Evolutionary conservation across 2,888 invertebrate species (phyloP).

Genomic region (Phengaris arion): DNA sequence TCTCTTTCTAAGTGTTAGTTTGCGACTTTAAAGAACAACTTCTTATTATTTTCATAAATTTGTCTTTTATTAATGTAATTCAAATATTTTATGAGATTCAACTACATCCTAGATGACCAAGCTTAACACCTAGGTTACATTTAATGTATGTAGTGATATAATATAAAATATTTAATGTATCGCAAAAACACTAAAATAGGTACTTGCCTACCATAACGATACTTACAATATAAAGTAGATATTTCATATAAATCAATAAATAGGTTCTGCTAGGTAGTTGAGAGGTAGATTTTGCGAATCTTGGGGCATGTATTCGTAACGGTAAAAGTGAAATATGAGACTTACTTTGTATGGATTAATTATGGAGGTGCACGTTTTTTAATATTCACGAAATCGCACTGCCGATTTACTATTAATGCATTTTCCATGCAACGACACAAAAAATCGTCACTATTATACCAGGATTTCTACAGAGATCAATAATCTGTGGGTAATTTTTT

Average conservation of each 20-base stretch:
- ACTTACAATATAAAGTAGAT: too few species aligned
- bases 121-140: too few species aligned
- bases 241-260: neutral
- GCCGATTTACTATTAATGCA: neutral
- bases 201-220: too few species aligned
- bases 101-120: too few species aligned
- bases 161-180: too few species aligned
- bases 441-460: neutral
- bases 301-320: neutral
- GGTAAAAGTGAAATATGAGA: slow-evolving; percentile 2
- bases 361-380: neutral
- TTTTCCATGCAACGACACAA: neutral
- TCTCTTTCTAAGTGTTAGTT: too few species aligned
- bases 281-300: neutral
- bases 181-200: too few species aligned
- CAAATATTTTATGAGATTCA: too few species aligned
- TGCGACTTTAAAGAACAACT: too few species aligned
- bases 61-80: too few species aligned
- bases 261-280: neutral
- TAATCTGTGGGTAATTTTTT: neutral
- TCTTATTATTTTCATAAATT: too few species aligned
- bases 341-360: neutral
- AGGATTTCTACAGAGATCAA: neutral
- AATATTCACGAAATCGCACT: neutral
- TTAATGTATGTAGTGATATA: too few species aligned